These are phyloP conservation scores for Amphimedon queenslandica DNA, from an alignment of 37 sponge, comb jelly and placozoan genomes.

Conservation along the genomic window DNA sequence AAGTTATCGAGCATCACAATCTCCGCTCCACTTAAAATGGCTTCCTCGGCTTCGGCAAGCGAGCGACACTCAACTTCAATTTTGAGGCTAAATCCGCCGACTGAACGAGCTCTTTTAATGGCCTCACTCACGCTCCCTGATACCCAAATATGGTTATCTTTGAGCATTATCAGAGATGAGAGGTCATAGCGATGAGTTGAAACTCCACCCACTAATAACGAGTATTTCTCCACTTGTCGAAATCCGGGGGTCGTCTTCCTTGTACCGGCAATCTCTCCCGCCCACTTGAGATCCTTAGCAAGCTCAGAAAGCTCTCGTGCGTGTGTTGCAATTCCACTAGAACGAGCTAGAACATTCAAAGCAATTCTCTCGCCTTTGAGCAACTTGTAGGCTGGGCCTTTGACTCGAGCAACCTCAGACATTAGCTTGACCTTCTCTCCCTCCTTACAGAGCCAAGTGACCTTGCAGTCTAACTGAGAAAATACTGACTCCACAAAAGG, in stretches of 20 bases:
- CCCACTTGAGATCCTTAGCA: constrained; percentile 50
- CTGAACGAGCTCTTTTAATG: constrained; percentile 71
- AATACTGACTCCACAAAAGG: constrained; percentile 86
- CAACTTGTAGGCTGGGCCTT: constrained; percentile 66
- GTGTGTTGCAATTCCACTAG: constrained; percentile 87
- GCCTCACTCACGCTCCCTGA: constrained; percentile 71
- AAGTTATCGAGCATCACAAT: constrained; percentile 95
- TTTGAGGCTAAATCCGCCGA: constrained; percentile 84
- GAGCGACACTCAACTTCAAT: constrained; percentile 95
- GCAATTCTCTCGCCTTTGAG: constrained; percentile 91
- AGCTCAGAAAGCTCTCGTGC: constrained; percentile 57
- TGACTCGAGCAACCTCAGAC: constrained; percentile 57
- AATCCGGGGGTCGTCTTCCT: constrained; percentile 98
- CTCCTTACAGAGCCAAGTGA: constrained; percentile 71
- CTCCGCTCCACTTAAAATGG: constrained; percentile 81
- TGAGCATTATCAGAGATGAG: constrained; percentile 93
- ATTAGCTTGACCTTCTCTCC: constrained; percentile 55
- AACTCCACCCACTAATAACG: constrained; percentile 85
- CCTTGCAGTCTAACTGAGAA: constrained; percentile 65
- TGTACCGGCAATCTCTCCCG: constrained; percentile 89
- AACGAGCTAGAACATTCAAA: constrained; percentile 74
- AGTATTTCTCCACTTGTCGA: constrained; percentile 90
- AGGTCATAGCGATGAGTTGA: constrained; percentile 87
- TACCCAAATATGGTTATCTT: constrained; percentile 97
- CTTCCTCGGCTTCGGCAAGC: constrained; percentile 78